phyloP scores from a whole-genome alignment of 2,888 invertebrate genomes.

The Melinaea menophilus region DNA sequence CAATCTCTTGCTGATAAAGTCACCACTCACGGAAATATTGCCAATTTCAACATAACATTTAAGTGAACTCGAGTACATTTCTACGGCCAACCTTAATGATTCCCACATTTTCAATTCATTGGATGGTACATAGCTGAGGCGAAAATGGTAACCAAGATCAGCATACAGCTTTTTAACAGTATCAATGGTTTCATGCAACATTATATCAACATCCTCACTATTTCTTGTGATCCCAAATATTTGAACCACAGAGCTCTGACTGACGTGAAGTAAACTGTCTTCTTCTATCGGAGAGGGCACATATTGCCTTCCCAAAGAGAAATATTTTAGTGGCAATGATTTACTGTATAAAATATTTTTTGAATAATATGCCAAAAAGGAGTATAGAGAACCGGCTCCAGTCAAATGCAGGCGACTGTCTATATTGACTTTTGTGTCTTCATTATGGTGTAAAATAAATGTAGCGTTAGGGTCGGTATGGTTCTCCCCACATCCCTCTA shows the following conservation, averaged over 20 bases:
- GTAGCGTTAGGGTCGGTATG: slow-evolving; percentile 74
- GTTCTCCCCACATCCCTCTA: slow-evolving; percentile 84
- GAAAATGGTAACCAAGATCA: slow-evolving; percentile 82
- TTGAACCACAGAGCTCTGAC: slow-evolving; percentile 83
- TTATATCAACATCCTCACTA: slow-evolving; percentile 62
- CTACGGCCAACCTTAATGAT: slow-evolving; percentile 81
- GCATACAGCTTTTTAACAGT: slow-evolving; percentile 79
- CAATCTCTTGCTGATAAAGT: slow-evolving; percentile 87
- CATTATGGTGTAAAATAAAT: slow-evolving; percentile 79
- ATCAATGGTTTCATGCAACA: slow-evolving; percentile 77
- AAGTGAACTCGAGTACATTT: slow-evolving; percentile 84
- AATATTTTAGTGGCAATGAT: slow-evolving; percentile 83
- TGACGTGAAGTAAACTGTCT: slow-evolving; percentile 80
- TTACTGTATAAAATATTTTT: slow-evolving; percentile 80
- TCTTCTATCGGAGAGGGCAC: slow-evolving; percentile 58
- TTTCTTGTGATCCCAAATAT: slow-evolving; percentile 80
- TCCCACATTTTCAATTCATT: slow-evolving; percentile 80
- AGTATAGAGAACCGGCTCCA: slow-evolving; percentile 84
- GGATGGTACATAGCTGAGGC: slow-evolving; percentile 80
- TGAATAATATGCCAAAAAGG: slow-evolving; percentile 85
- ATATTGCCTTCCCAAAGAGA: slow-evolving; percentile 85
- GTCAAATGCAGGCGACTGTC: slow-evolving; percentile 83
- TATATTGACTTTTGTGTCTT: slow-evolving; percentile 71
- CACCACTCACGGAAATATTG: slow-evolving; percentile 82
- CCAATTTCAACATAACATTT: slow-evolving; percentile 85